phyloP scores from a whole-genome alignment of 2,888 invertebrate genomes.

The Allophyes oxyacanthae region DNA sequence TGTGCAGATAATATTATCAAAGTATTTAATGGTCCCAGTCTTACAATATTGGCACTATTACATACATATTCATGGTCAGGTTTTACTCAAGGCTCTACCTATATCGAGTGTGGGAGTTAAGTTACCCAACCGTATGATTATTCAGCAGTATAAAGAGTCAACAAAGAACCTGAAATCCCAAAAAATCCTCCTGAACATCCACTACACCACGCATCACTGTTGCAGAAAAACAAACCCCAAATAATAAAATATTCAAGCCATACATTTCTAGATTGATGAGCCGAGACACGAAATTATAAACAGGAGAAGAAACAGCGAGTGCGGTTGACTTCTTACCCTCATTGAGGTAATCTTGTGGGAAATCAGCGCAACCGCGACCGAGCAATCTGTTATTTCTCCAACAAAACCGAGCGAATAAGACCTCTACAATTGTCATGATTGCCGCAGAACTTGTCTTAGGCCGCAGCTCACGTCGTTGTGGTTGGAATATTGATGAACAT shows the following conservation, averaged over 20 bases:
- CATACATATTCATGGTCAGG: conserved; percentile 1
- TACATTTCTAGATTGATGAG: conserved; percentile 62
- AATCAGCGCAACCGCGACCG: conserved; percentile 77
- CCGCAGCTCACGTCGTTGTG: conserved; percentile 53
- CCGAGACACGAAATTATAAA: conserved; percentile 70
- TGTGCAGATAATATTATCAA: no score
- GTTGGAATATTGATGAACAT: conserved; percentile 64
- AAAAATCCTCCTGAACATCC: no score
- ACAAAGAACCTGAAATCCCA: background rate
- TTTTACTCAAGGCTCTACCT: conserved; percentile 14
- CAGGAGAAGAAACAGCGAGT: conserved; percentile 63
- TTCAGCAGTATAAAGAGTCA: no score
- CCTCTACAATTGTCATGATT: conserved; percentile 55
- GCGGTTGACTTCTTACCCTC: conserved; percentile 78
- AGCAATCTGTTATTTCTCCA: conserved; percentile 77
- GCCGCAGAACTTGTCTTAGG: conserved; percentile 43
- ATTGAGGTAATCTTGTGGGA: conserved; percentile 83
- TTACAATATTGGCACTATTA: no score
- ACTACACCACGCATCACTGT: conserved; percentile 6
- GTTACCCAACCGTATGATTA: conserved; percentile 33
- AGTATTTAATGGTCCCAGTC: no score
- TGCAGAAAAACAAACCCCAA: conserved; percentile 39
- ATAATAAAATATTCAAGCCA: conserved; percentile 58
- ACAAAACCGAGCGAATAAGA: conserved; percentile 68
- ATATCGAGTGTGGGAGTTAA: no score